Evolutionary conservation across 2,888 invertebrate genomes (phyloP).

Genomic region (Lasioglossum leucozonium): DNA sequence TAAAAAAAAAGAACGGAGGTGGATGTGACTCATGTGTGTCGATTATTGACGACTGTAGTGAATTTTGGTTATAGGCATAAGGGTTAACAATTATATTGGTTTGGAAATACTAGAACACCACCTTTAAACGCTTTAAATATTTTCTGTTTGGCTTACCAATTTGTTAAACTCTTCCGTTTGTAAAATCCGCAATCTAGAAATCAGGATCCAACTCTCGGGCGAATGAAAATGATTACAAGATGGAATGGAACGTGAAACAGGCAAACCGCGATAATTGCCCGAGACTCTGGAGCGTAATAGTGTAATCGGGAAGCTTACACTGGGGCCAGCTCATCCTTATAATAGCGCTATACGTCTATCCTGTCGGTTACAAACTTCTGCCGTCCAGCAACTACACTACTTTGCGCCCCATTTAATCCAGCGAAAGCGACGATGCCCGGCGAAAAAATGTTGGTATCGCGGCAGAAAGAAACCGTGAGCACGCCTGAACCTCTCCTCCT

Average conservation of each 20-base stretch:
- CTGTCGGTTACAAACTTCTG: conserved; percentile 53
- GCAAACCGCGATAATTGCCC: conserved; percentile 34
- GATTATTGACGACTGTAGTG: no score
- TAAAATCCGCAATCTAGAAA: background rate
- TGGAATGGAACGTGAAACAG: background rate
- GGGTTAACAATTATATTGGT: no score
- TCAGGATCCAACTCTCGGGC: background rate
- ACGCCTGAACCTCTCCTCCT: background rate
- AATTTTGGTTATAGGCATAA: no score
- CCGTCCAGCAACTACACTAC: conserved; percentile 14
- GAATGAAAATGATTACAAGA: background rate
- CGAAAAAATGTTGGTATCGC: conserved; percentile 43
- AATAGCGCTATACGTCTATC: conserved; percentile 50
- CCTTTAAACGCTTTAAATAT: background rate
- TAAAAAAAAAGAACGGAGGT: no score
- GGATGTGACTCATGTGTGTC: no score
- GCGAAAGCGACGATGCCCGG: conserved; percentile 24
- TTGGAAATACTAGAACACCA: background rate
- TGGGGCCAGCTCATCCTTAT: conserved; percentile 45
- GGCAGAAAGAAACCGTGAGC: conserved; percentile 1
- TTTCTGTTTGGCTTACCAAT: background rate
- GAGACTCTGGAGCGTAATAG: conserved; percentile 23
- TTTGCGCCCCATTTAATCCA: conserved; percentile 55
- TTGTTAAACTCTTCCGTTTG: background rate
- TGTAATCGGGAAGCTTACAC: conserved; percentile 27